phyloP scores from a whole-genome alignment of 2,797 vertebrate genomes.

The Anguilla megastoma region DNA sequence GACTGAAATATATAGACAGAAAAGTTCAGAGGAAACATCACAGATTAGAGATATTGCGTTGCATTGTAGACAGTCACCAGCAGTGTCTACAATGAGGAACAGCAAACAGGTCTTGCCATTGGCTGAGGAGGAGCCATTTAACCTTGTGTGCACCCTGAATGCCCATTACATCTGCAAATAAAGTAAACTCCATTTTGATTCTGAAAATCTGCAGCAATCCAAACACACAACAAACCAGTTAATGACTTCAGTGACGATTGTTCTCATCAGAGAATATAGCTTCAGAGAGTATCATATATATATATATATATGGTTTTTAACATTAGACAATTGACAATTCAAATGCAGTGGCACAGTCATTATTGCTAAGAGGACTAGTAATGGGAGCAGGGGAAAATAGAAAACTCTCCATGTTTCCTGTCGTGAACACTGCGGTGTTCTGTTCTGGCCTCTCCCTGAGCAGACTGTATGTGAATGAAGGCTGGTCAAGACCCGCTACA shows the following conservation, averaged over 20 bases:
- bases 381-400: background rate
- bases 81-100: background rate
- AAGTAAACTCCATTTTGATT: background rate
- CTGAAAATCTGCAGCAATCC: background rate
- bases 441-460: background rate
- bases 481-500: too few species aligned
- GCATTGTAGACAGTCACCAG: background rate
- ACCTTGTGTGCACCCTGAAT: background rate
- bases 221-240: slow-evolving; percentile 24
- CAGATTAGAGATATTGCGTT: background rate
- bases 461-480: slow-evolving; percentile 1
- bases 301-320: background rate
- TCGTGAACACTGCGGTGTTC: background rate
- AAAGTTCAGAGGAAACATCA: background rate
- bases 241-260: background rate
- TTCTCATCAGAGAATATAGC: background rate
- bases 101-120: background rate
- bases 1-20: background rate
- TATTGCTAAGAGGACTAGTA: slow-evolving; percentile 26
- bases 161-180: background rate
- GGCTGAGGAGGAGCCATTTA: background rate
- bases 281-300: background rate
- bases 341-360: slow-evolving; percentile 4
- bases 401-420: background rate
- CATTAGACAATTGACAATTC: background rate